Base-by-base conservation (phyloP, 1,140 invertebrate species). In the Chlorops oryzae region DNA sequence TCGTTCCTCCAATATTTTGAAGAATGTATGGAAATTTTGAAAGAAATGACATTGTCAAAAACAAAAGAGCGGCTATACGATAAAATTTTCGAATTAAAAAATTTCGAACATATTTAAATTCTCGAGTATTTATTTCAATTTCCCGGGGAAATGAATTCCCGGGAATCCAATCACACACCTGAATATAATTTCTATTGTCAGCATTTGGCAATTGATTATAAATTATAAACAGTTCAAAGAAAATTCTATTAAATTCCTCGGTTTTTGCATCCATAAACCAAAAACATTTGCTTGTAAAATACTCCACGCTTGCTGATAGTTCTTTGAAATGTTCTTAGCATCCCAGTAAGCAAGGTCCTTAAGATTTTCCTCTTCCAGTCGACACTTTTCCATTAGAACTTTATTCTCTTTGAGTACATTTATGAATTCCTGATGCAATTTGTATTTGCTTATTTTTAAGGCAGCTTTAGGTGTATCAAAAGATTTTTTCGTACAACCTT, bases 401-500 rank as follows among this genome's bases (percentile, higher is more conserved):
- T 40, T 38, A 49, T 50, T 53, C 58, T 52, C 15, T 61, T 74
- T 62, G 23, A 78, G 56, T 44, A 81, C 59, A 18, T 73, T 57
- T 17, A 80, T 44, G 63, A 84, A 87, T 23, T 50, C 73, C 59
- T 74, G 62, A 41, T 85, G 79, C 4, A 90, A 52, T 56, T 78
- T 78, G 56, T 75, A 76, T 75, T 86, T 84, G 58, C 79, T 84
- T 41, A 88, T 76, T 44, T 72, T 65, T 52, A 89, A 65, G 49
- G 73, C 74, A 48, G 65, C 75, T 35, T 68, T 74, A 24, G 77
- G 69, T 57, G 71, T 79, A 43, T 77, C 59, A 13, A 74, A 50
- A 46, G 78, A 80, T 63, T 87, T 91, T 58, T 86, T 90, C 2
- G 88, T 92, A 12, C 82, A 73, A 3, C 92, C 92, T 72, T 89